Evolutionary conservation across 2,888 invertebrate species (phyloP).

Genomic region (Drosophila rellima): DNA sequence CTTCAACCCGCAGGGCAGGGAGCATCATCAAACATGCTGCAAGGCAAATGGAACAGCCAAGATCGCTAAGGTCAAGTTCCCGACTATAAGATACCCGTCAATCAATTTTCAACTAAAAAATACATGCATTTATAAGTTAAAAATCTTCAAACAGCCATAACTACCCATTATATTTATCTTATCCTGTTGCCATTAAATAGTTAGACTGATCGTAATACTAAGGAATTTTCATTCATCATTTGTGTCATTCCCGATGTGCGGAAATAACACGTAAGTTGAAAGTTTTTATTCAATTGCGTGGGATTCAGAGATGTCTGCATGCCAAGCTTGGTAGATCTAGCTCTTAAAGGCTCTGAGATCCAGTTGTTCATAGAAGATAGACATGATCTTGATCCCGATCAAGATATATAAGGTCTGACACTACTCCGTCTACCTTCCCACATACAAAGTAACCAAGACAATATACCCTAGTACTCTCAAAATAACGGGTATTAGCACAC

Average conservation of each 20-base stretch:
- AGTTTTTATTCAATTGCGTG: no score
- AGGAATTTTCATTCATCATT: not conserved
- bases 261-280: no score
- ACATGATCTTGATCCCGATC: no score
- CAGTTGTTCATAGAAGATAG: not conserved
- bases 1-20: conserved; percentile 35
- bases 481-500: conserved; percentile 17
- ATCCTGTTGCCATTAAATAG: not conserved
- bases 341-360: no score
- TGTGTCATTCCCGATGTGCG: no score
- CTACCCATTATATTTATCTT: not conserved
- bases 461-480: not conserved
- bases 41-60: conserved; percentile 39
- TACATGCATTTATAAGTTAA: no score
- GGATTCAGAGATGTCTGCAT: not conserved
- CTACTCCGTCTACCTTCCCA: no score
- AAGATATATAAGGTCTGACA: no score
- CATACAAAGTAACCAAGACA: not conserved
- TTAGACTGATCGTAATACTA: not conserved
- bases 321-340: no score
- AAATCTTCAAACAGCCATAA: not conserved
- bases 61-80: not conserved
- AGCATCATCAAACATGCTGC: conserved; percentile 58
- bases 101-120: no score
- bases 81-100: not conserved